Base-by-base conservation (phyloP, 1,140 invertebrate genomes). In the Pogonomyrmex californicus region DNA sequence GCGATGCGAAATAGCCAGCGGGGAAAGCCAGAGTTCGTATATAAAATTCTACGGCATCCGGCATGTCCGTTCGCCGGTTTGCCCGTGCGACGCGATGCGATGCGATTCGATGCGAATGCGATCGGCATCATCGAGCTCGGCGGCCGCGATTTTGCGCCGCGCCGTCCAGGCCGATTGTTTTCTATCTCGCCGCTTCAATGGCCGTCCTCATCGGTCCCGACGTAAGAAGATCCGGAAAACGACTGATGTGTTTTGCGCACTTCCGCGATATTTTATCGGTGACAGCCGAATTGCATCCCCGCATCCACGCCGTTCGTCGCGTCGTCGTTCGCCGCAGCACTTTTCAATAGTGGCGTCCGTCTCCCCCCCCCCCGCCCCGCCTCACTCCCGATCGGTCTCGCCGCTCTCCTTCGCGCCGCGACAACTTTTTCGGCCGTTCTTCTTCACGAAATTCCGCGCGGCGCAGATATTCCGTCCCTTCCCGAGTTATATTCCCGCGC, bases 251-350 rank as follows among this genome's bases (percentile, higher is more conserved):
- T 90, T 90, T 88, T 88, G 78, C 71, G 56, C 73, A 66, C 63
- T 88, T 73, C 54, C 81, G 88, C 63, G 58, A 88, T 90, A 90
- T 90, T 86, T 90, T 88, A 90, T 86, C 89, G 71, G 86, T 86
- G 89, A 90, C 88, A 86, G 86, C 70, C 79, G 77, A 71, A 89
- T 90, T 71, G 89, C 65, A 33, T 47, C 54, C 66, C 63, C 30
- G 23, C 23, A 23, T 33, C 71, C 71, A 41, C 47, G 70, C 47
- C 79, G 60, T 38, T 51, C 58, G 78, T 76, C 73, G 85, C 78
- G 60, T 85, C 78, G 60, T 85, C 68, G 86, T 89, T 85, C 79
- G 68, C 86, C 85, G 77, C 77, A 54, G 79, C 79, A 85, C 86
- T 85, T 87, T 89, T 87, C 76, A 86, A 81, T 81, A 85, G 87